Base-by-base conservation (phyloP, 2,797 vertebrate species). In the Paratrypauchen microcephalus region DNA sequence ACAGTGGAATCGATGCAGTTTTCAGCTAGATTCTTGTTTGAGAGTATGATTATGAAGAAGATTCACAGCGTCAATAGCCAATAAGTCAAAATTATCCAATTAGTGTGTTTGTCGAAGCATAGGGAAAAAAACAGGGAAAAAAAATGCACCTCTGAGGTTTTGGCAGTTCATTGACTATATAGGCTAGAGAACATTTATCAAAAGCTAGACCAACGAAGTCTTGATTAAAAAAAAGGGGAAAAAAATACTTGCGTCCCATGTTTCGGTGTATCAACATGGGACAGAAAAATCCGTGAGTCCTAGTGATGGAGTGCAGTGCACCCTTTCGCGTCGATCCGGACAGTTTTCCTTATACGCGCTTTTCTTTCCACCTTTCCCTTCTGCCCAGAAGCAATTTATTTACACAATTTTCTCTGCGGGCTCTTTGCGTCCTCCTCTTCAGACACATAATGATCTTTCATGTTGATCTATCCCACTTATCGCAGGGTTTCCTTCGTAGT, bases 281-380 rank as follows among this genome's bases (percentile, higher is more conserved):
- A 78, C 90, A 86, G 79, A 80, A 86, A 81, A 87, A 90, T 88
- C 76, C 83, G 88, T 87, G 86, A 90, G 87, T 92, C 91, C 92
- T 91, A 92, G 91, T 93, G 93, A 93, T 93, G 93, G 89, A 90
- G 89, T 90, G 57, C 28, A 0, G 88, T 81, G 76, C 88, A 92
- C 89, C 92, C 90, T 89, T 91, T 86, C 85, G 92, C 79, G 90
- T 86, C 90, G 91, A 90, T 91, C 90, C 87, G 82, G 82, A 79
- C 78, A 86, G 85, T 87, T 83, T 76, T 23, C 82, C 87, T 90
- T 85, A 89, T 87, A 85, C 80, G 82, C 70, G 84, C 85, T 80
- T 90, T 86, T 89, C 85, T 86, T 89, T 90, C 89, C 89, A 90
- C 90, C 91, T 88, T 80, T 89, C 85, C 87, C 88, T 87, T 82